Evolutionary conservation across 2,797 vertebrate genomes (phyloP).

Genomic region (Pipistrellus pygmaeus): DNA sequence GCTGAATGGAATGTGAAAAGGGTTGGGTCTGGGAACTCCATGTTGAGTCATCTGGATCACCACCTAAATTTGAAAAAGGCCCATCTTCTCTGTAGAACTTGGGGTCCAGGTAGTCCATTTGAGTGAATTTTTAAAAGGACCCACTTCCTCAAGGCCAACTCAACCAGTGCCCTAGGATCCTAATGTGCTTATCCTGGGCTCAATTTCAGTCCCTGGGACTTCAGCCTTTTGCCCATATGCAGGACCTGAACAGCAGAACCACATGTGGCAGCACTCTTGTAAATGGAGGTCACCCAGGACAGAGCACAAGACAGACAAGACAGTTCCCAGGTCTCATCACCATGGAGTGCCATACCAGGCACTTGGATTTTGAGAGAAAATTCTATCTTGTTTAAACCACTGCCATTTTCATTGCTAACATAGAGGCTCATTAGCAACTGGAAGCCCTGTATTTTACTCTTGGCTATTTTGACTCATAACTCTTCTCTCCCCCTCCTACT

Average conservation of each 20-base stretch:
- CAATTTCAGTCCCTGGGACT: neutral
- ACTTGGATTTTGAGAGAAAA: neutral
- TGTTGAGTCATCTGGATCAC: neutral
- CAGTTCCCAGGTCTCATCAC: neutral
- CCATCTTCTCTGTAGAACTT: neutral
- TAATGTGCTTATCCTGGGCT: neutral
- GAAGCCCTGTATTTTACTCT: neutral
- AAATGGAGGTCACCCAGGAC: neutral
- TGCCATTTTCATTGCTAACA: neutral
- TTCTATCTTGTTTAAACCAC: neutral
- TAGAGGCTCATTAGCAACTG: neutral
- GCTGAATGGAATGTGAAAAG: neutral
- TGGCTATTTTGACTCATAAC: neutral
- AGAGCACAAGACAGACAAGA: neutral
- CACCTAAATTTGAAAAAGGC: neutral
- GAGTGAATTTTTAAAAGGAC: neutral
- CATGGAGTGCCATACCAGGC: neutral
- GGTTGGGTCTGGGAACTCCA: neutral
- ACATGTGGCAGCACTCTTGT: neutral
- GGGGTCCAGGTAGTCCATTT: neutral
- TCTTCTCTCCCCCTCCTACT: accelerated
- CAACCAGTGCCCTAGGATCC: neutral
- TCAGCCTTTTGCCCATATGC: neutral
- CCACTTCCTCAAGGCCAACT: neutral
- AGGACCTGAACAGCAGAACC: neutral